Conservation (phyloP, 2,113 vertebrate genomes). For the Mormyrus iriodes region DNA sequence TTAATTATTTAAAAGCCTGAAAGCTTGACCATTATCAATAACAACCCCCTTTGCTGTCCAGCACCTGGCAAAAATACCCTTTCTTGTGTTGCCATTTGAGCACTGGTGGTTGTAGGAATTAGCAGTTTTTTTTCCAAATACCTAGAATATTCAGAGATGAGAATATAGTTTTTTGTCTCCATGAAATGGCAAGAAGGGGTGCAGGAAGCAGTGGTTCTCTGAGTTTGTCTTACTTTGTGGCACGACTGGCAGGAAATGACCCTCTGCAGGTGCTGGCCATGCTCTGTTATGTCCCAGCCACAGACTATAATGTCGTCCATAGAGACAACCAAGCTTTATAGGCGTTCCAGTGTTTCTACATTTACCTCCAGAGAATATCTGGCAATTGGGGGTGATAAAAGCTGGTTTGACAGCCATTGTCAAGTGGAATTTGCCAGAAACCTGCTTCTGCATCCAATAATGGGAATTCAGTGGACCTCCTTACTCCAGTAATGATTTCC, state of each 20-base stretch:
- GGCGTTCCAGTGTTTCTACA: not conserved
- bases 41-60: not conserved
- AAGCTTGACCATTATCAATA: not conserved
- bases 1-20: not conserved
- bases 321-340: not conserved
- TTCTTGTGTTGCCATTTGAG: not conserved
- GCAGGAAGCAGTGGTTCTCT: not conserved
- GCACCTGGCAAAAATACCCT: not conserved
- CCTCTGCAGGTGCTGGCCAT: not conserved
- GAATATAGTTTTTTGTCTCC: not conserved
- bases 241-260: not conserved
- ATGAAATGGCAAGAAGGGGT: not conserved
- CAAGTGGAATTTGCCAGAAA: not conserved
- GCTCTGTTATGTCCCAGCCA: not conserved
- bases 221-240: not conserved
- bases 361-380: not conserved
- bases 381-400: not conserved
- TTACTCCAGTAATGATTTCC: not conserved
- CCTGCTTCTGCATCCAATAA: not conserved
- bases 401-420: not conserved
- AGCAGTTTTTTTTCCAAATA: not conserved
- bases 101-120: not conserved
- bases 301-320: not conserved
- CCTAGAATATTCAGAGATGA: not conserved
- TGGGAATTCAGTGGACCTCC: not conserved